Conservation (phyloP, 2,797 vertebrate genomes). For the Steatocranus sp. region DNA sequence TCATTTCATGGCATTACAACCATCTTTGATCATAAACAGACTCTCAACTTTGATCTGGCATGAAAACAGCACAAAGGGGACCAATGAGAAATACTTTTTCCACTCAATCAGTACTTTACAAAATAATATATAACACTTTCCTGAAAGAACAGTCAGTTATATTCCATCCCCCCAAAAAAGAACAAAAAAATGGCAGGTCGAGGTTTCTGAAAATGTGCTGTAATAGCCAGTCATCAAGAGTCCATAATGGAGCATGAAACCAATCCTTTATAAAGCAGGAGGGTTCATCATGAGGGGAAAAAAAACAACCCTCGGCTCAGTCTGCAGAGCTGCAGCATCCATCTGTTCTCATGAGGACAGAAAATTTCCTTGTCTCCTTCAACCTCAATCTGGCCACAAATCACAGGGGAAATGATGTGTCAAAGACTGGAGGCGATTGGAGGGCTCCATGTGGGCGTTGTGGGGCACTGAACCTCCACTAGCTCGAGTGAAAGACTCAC, state of each 20-base stretch:
- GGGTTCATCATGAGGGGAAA: neutral
- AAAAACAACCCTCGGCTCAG: slow-evolving; percentile 20
- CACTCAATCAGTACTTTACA: neutral
- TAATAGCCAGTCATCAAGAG: slow-evolving; percentile 48
- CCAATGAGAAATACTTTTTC: neutral
- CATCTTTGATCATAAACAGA: slow-evolving; percentile 55
- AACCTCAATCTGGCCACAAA: slow-evolving; percentile 68
- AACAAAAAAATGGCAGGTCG: neutral
- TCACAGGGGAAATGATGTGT: slow-evolving; percentile 69
- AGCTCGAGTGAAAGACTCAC: slow-evolving; percentile 10
- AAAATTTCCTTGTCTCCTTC: slow-evolving; percentile 53
- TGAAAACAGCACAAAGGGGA: slow-evolving; percentile 9
- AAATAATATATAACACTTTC: slow-evolving; percentile 1
- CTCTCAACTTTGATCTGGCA: slow-evolving; percentile 28
- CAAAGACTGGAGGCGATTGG: slow-evolving; percentile 45
- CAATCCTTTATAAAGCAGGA: slow-evolving; percentile 18
- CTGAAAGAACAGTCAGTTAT: neutral
- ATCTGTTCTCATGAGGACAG: slow-evolving; percentile 38
- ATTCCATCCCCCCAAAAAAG: neutral
- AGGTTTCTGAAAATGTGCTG: slow-evolving; percentile 32
- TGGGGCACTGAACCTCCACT: slow-evolving; percentile 16
- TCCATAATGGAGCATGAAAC: slow-evolving; percentile 41
- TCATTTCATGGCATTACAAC: slow-evolving; percentile 24
- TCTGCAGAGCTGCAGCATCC: slow-evolving; percentile 34
- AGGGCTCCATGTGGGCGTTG: slow-evolving; percentile 18